Evolutionary conservation across 2,888 invertebrate species (phyloP), one percentile per base, ranked within the genome.

Genomic region (Heliconius erato): DNA sequence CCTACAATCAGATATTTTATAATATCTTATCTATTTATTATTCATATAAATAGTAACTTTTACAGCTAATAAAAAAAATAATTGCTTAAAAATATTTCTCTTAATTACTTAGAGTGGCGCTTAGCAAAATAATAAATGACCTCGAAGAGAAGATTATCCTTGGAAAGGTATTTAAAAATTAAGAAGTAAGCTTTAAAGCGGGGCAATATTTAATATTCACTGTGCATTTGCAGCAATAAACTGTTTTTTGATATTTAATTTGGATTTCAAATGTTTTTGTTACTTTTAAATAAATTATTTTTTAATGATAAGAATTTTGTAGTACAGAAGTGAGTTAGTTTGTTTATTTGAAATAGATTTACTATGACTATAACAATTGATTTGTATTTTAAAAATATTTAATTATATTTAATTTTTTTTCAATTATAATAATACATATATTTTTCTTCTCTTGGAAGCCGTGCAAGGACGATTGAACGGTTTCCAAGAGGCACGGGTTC

Each of bases 101-200:
- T 54, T 54, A 74, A 74, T 74, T 74, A 59, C 32, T 59, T 32
- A 59, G 74, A 74, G 74, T 74, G 28, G 74, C 74, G 54, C 59
- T 59, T 74, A 32, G 74, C 44, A 74, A 74, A 74, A 59, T 74
- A 74, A 59, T 74, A 74, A 74, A 74, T 59, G 74, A 59, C 54
- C 59, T 59, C 74, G 54, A 74, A 54, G 74, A 74, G 32, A 23
- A 59, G 74, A 74, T 74, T 74, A 74, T 74, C 74, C 74, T 74
- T 74, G 59, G 32, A 74, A 59, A 59, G 54, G 74, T 32, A 74
- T 74, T 74, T 74, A 74, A 74, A 54, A 74, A 74, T 74, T 74
- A 74, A 74, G 74, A 74, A 74, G 74, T 35, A 32, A 74, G 74
- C 59, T 19, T 74, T 74, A 74, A 74, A 59, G 59, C 32, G 74